Conservation (phyloP, 2,113 vertebrate species). For the Notechis scutatus region DNA sequence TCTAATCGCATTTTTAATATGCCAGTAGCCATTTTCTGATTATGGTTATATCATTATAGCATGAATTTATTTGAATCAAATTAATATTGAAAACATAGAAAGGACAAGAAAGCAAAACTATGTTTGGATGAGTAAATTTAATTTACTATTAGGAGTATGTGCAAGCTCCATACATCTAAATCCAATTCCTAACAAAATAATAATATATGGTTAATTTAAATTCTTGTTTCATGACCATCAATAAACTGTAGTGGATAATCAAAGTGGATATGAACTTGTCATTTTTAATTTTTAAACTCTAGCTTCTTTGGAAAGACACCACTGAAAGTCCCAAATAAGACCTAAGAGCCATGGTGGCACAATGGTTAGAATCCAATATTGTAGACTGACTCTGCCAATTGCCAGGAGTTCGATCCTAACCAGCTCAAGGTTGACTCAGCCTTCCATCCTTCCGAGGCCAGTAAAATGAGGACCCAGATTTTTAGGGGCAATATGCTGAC, state of each 20-base stretch:
- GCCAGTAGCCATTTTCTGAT: neutral
- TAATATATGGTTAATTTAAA: neutral
- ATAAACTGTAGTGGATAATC: neutral
- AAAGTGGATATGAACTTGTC: neutral
- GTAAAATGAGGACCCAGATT: neutral
- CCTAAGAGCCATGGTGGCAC: neutral
- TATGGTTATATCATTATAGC: neutral
- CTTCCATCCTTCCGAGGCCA: neutral
- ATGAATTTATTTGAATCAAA: conserved; percentile 30
- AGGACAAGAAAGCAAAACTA: conserved; percentile 19
- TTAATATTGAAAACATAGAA: neutral
- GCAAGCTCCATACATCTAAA: neutral
- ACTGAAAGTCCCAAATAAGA: neutral
- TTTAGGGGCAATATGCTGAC: neutral
- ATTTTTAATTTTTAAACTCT: neutral
- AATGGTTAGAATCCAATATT: neutral
- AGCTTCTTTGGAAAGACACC: neutral
- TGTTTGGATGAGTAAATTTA: neutral
- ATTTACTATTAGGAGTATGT: neutral
- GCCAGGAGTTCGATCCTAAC: neutral
- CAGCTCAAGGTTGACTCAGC: neutral
- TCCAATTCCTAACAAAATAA: neutral
- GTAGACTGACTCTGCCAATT: neutral
- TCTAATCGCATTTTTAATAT: neutral
- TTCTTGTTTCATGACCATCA: neutral